These are phyloP conservation scores for Penaeus monodon DNA, from an alignment of 2,888 invertebrate species.

Conservation along the genomic window DNA sequence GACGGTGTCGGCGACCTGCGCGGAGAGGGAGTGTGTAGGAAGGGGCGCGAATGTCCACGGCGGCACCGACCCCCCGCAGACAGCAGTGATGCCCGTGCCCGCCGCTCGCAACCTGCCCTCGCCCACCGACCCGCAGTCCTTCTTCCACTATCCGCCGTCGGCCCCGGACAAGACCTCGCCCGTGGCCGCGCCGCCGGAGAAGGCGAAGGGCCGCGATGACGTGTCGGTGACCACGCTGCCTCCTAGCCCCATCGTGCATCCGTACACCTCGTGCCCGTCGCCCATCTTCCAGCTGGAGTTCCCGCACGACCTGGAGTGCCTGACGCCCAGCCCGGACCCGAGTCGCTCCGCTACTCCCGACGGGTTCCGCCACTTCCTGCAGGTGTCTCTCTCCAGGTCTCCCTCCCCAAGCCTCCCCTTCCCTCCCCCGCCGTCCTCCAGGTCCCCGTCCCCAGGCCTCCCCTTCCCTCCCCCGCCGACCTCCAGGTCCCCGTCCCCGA, in stretches of 20 bases:
- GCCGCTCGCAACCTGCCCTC: not conserved
- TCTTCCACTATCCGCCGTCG: slow-evolving; percentile 8
- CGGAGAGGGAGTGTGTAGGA: no score
- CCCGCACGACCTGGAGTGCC: not conserved
- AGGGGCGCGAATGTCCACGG: no score
- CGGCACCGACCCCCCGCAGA: no score
- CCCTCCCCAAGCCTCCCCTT: not conserved
- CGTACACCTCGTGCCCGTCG: not conserved
- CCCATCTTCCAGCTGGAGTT: not conserved
- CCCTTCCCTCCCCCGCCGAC: not conserved
- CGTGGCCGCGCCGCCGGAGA: not conserved
- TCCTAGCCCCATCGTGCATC: slow-evolving; percentile 6
- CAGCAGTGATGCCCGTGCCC: slow-evolving; percentile 16
- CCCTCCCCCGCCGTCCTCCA: not conserved
- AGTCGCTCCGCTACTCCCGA: not conserved
- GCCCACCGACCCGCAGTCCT: slow-evolving; percentile 7
- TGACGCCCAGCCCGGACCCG: not conserved
- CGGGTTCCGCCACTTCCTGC: not conserved
- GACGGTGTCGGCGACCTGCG: no score
- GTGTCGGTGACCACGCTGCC: slow-evolving; percentile 3
- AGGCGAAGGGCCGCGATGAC: no score
- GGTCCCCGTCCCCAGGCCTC: not conserved
- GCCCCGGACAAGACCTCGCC: not conserved
- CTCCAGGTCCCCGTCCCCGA: not conserved
- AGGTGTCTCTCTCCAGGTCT: not conserved